A percentile compares a stretch with the other conserved stretches of the same genome.
These are phyloP conservation scores for Heteropelma amictum DNA, from an alignment of 2,888 invertebrate genomes.

Conservation along the genomic window DNA sequence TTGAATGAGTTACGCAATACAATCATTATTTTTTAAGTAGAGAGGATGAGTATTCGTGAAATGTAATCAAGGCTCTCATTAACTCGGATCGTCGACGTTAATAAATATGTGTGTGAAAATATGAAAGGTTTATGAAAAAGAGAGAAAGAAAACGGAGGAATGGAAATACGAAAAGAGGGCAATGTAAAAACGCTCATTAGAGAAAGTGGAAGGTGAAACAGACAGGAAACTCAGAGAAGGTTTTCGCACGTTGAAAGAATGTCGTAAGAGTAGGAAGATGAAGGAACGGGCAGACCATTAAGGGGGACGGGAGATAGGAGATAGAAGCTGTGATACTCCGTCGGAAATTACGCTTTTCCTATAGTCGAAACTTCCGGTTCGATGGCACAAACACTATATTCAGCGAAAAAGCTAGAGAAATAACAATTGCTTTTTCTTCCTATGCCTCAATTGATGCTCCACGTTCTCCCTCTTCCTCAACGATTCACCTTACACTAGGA, in stretches of 20 bases:
- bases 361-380: constrained; percentile 65
- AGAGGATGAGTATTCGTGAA: too few species aligned
- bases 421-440: background rate
- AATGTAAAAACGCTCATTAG: constrained; percentile 25
- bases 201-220: constrained; percentile 16
- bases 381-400: constrained; percentile 60
- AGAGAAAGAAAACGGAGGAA: background rate
- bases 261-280: background rate
- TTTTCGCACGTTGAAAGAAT: constrained; percentile 9
- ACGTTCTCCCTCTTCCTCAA: background rate
- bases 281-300: background rate
- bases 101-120: background rate
- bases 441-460: background rate
- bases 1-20: too few species aligned
- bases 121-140: constrained; percentile 11
- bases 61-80: too few species aligned
- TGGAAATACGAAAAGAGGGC: constrained; percentile 23
- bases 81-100: too few species aligned
- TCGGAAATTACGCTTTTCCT: constrained; percentile 72
- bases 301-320: background rate
- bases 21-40: too few species aligned
- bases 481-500: too few species aligned
- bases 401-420: constrained; percentile 12
- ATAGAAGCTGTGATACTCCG: constrained; percentile 61
- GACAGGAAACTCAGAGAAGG: constrained; percentile 14